These are phyloP conservation scores for Rhingia rostrata DNA, from an alignment of 2,888 invertebrate species.

Conservation along the genomic window DNA sequence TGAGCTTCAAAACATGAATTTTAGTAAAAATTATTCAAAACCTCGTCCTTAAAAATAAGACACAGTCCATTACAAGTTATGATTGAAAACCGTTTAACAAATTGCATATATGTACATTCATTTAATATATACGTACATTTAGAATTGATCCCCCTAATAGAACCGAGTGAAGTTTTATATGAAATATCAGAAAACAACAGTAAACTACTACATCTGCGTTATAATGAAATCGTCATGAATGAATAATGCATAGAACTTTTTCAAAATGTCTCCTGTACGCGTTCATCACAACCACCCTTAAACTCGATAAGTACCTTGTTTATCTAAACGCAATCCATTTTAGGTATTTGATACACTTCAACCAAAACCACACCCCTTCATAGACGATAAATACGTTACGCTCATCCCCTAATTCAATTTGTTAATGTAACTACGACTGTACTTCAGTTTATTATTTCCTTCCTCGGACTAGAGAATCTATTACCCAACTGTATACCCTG, in stretches of 20 bases:
- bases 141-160: neutral
- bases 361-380: slow-evolving; percentile 59
- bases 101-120: too few species aligned
- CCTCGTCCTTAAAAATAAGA: too few species aligned
- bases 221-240: slow-evolving; percentile 45
- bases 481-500: neutral
- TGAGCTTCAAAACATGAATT: too few species aligned
- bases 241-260: slow-evolving; percentile 29
- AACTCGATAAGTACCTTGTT: slow-evolving; percentile 70
- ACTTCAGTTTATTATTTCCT: slow-evolving; percentile 27
- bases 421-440: slow-evolving; percentile 17
- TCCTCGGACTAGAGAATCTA: neutral
- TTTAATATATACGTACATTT: too few species aligned
- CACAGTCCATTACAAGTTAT: too few species aligned
- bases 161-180: neutral
- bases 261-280: slow-evolving; percentile 1
- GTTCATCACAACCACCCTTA: slow-evolving; percentile 31
- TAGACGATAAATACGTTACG: slow-evolving; percentile 3
- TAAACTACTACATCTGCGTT: neutral
- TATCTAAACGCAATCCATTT: slow-evolving; percentile 71
- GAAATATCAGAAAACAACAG: neutral
- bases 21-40: too few species aligned
- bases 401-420: slow-evolving; percentile 58
- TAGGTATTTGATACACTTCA: slow-evolving; percentile 61
- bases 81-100: too few species aligned